Base-by-base conservation (phyloP, 2,888 invertebrate species). In the Creontiades dilutus region DNA sequence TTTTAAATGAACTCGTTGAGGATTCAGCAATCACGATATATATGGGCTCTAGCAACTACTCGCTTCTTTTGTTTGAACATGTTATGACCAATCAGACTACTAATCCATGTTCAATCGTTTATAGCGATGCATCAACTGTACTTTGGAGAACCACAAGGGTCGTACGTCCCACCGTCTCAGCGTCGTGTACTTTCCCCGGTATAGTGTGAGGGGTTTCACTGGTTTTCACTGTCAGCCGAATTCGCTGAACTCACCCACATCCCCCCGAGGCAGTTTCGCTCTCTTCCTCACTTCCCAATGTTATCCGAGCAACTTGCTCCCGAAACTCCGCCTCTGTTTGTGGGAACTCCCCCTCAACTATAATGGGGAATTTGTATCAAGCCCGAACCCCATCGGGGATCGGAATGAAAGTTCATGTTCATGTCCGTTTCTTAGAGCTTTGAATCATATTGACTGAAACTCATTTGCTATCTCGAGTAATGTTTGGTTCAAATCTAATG, bases 271-370 rank as follows among this genome's bases (percentile, higher is more conserved):
- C 23, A 27, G 68, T 23, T 68, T 13, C n/a, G 57, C 68, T 68
- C 68, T 68, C 68, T 68, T 68, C 68, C 68, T 27, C 68, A 11
- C 23, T 68, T 68, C 68, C 68, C 68, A 68, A 68, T 68, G 68
- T 68, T 68, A 68, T 68, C 68, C 68, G 23, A 68, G 68, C 12
- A 68, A 68, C 68, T 68, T 68, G 68, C 68, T 19, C 23, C 23
- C 19, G 68, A 68, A 68, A 68, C 68, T 68, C 68, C 0, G 68
- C 0, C 3, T 12, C 23, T 13, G 19, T 23, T 16, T 68, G n/a
- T 68, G 68, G 19, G 19, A 16, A 19, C 16, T 9, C 19, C 11
- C 19, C 68, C 19, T n/a, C 19, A 27, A 27, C 27, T 68, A 68
- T 68, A 19, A 68, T 27, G 68, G 68, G 23, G 68, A 23, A 68